Percentiles rank a stretch among this genome's conserved stretches.
Evolutionary conservation across 2,888 invertebrate genomes (phyloP).

Genomic region (Euzetes globulus): DNA sequence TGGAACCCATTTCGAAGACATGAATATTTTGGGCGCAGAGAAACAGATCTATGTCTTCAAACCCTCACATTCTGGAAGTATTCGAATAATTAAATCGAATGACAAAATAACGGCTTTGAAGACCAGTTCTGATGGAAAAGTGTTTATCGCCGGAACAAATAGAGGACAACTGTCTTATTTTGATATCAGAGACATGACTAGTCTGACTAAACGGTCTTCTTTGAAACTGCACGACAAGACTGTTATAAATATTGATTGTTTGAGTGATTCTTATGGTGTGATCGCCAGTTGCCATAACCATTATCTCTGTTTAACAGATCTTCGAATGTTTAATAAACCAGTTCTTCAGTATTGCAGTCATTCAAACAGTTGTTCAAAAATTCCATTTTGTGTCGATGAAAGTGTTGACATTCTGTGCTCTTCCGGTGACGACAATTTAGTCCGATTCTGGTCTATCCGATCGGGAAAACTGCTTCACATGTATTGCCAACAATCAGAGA

Average conservation of each 20-base stretch:
- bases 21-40: not conserved
- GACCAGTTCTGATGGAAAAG: not conserved
- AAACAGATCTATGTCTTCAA: not conserved
- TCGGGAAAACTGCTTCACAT: conserved; percentile 35
- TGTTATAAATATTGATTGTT: not conserved
- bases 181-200: not conserved
- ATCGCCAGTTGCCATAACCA: conserved; percentile 27
- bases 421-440: conserved; percentile 38
- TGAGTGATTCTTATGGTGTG: not conserved
- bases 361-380: conserved; percentile 35
- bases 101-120: conserved; percentile 14
- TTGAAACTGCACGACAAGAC: not conserved
- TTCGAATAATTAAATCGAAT: not conserved
- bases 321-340: not conserved
- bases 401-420: conserved; percentile 36
- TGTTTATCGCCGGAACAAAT: conserved; percentile 28
- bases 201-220: not conserved
- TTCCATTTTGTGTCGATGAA: conserved; percentile 37
- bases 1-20: not conserved
- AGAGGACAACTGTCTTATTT: conserved; percentile 24
- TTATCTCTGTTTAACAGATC: conserved; percentile 9
- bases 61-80: not conserved
- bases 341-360: conserved; percentile 38
- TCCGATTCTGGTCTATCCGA: conserved; percentile 37
- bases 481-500: not conserved